A percentile compares a stretch with the other conserved stretches of the same genome.
These are phyloP conservation scores for Engraulis encrasicolus DNA, from an alignment of 2,113 vertebrate species.

Conservation along the genomic window DNA sequence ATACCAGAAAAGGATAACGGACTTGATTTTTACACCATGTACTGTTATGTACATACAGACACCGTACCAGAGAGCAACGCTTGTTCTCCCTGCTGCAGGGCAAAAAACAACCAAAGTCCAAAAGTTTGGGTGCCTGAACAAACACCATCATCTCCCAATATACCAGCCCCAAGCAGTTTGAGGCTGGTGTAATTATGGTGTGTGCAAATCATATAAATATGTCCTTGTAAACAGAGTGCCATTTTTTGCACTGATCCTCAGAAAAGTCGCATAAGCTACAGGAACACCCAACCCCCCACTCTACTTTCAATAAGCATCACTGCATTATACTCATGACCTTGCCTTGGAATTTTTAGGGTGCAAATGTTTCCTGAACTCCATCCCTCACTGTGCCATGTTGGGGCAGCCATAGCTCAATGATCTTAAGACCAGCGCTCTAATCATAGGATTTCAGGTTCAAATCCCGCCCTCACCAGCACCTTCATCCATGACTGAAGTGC, in stretches of 20 bases:
- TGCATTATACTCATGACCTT: neutral
- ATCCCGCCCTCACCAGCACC: too few relatives aligned
- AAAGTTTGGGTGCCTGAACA: slow-evolving; percentile 39
- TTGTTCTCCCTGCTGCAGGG: slow-evolving; percentile 23
- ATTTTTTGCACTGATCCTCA: neutral
- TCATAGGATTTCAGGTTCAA: too few relatives aligned
- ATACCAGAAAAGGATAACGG: neutral
- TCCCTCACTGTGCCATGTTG: too few relatives aligned
- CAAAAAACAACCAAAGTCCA: slow-evolving; percentile 33
- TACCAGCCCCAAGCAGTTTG: slow-evolving; percentile 39
- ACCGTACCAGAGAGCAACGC: too few relatives aligned
- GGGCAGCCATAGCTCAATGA: too few relatives aligned
- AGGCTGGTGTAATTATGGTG: slow-evolving; percentile 35
- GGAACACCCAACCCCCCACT: neutral
- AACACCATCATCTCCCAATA: slow-evolving; percentile 43
- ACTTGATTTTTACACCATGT: neutral
- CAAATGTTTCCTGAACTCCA: neutral
- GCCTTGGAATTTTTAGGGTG: too few relatives aligned
- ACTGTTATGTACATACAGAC: neutral
- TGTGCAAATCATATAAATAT: slow-evolving; percentile 42
- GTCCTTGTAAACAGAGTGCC: slow-evolving; percentile 22
- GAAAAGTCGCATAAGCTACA: neutral
- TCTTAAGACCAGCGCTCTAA: too few relatives aligned
- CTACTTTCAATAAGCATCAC: neutral
- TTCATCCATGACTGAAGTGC: too few relatives aligned